Evolutionary conservation across 1,140 invertebrate species (phyloP).

Genomic region (Drosophila biarmipes): DNA sequence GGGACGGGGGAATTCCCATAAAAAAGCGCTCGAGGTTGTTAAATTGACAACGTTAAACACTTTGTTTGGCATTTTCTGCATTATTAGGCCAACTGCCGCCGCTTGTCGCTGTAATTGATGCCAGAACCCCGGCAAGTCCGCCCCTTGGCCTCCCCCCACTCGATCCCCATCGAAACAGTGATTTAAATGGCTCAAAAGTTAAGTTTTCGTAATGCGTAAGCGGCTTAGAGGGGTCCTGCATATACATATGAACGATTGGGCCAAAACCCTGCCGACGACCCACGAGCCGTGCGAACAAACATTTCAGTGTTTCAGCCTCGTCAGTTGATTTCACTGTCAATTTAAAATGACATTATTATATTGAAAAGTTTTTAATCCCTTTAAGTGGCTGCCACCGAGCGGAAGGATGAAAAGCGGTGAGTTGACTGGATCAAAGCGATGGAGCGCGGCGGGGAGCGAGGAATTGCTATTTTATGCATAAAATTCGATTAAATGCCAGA

Average conservation of each 20-base stretch:
- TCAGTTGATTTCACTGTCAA: slow-evolving; percentile 77
- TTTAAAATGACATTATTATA: slow-evolving; percentile 75
- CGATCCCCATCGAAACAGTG: slow-evolving; percentile 47
- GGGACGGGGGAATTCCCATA: slow-evolving; percentile 45
- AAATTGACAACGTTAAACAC: slow-evolving; percentile 83
- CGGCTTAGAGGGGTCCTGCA: slow-evolving; percentile 54
- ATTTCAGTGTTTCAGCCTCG: slow-evolving; percentile 37
- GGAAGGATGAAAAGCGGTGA: slow-evolving; percentile 46
- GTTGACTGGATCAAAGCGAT: slow-evolving; percentile 45
- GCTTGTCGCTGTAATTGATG: slow-evolving; percentile 75
- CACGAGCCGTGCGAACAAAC: slow-evolving; percentile 32
- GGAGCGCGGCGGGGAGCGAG: slow-evolving; percentile 18
- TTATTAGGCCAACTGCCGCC: slow-evolving; percentile 78
- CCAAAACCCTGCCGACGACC: slow-evolving; percentile 10
- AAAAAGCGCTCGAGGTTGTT: slow-evolving; percentile 82
- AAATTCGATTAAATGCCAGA: slow-evolving; percentile 79
- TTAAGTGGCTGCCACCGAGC: slow-evolving; percentile 72
- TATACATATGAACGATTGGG: slow-evolving; percentile 34
- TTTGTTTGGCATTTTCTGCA: slow-evolving; percentile 83
- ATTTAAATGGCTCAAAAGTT: slow-evolving; percentile 83
- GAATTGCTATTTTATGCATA: slow-evolving; percentile 70
- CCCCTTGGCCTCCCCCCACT: not conserved
- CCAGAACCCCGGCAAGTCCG: slow-evolving; percentile 30
- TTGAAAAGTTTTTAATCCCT: slow-evolving; percentile 79
- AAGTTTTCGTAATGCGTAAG: slow-evolving; percentile 79